Evolutionary conservation across 2,888 invertebrate genomes (phyloP), one percentile per base, ranked within the genome.

Genomic region (Vandiemenella viatica): DNA sequence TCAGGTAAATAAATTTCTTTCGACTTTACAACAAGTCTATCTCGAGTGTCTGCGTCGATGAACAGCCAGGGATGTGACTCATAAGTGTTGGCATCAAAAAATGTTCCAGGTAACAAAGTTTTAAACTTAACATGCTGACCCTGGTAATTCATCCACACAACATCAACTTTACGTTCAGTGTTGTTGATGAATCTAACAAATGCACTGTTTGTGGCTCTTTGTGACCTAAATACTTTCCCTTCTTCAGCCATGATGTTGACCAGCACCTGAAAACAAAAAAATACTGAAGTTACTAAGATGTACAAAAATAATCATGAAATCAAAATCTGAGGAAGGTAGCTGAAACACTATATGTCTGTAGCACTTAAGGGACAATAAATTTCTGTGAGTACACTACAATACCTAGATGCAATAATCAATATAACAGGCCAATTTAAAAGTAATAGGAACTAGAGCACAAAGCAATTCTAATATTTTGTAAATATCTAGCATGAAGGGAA

Each of bases 11-110:
- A 73, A 44, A 74, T 62, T 46, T 64, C 55, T 55, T 69, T 63
- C 58, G 75, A 67, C 52, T 73, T 73, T 0, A 81, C 74, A 7
- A 74, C 71, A 63, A 79, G 66, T 37, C 74, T 71, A 58, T 86
- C 85, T 44, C 75, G 75, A 0, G 84, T 83, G 0, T 71, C 65
- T 1, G 73, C 66, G 62, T 88, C 86, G 1, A 79, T 69, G 60
- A 87, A 89, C 53, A 88, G 77, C 89, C 90, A 91, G 0, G 86
- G 85, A 67, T 91, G 90, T 0, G 80, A 79, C 13, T 79, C 76
- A 62, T 71, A 91, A 0, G 90, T 84, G 58, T 84, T 80, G 1
- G 87, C 73, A 58, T 82, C 78, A 46, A 75, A 68, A 58, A 65
- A 73, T 4, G 70, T 67, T 0, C 67, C 66, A 0, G 77, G 71